These are phyloP conservation scores for Dynastes tityus DNA, from an alignment of 2,888 invertebrate species.

Conservation along the genomic window DNA sequence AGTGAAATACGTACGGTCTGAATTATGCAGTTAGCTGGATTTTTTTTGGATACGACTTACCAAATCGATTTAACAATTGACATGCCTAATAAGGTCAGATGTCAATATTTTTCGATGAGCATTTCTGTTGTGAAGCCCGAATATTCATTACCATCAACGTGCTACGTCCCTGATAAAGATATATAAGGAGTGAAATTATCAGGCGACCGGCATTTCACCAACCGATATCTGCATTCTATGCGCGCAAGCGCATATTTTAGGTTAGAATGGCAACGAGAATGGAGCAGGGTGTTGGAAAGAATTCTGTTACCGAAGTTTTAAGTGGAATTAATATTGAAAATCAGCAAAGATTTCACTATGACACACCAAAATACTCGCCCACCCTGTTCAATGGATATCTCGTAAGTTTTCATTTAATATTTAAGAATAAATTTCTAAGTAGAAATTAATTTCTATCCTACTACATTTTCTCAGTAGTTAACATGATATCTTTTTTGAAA, in stretches of 20 bases:
- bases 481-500: background rate
- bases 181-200: constrained; percentile 50
- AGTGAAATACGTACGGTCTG: background rate
- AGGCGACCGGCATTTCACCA: constrained; percentile 52
- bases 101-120: constrained; percentile 47
- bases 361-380: constrained; percentile 52
- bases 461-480: constrained; percentile 8
- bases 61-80: constrained; percentile 43
- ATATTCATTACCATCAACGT: constrained; percentile 15
- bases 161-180: constrained; percentile 39
- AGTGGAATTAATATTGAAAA: constrained; percentile 56
- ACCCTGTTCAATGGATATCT: constrained; percentile 57
- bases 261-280: constrained; percentile 58
- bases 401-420: constrained; percentile 54
- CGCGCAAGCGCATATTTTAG: constrained; percentile 55
- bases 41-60: background rate
- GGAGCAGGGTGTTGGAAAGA: constrained; percentile 57
- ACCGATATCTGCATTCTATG: constrained; percentile 44
- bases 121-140: background rate
- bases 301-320: constrained; percentile 56
- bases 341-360: constrained; percentile 41
- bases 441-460: background rate
- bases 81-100: constrained; percentile 38
- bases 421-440: background rate
- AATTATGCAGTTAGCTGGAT: constrained; percentile 7